Conservation (phyloP, 2,113 vertebrate species). For the Stigmatopora argus region DNA sequence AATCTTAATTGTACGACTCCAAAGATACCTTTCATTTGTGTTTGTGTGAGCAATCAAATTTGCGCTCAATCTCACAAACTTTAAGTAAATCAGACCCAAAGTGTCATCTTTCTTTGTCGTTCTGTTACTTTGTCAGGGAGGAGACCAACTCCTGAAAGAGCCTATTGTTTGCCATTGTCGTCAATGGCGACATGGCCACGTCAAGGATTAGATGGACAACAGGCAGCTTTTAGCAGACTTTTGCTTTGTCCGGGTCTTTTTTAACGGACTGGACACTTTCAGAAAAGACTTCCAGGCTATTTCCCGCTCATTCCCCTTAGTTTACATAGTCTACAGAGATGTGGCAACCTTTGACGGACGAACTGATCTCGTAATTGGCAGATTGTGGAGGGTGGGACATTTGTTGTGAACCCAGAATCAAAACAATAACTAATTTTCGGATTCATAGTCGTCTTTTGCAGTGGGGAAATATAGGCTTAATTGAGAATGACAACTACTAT, state of each 20-base stretch:
- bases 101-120: conserved; percentile 53
- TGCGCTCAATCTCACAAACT: neutral
- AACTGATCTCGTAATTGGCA: too few relatives aligned
- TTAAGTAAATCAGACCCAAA: conserved; percentile 15
- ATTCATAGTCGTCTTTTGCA: too few relatives aligned
- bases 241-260: conserved; percentile 63
- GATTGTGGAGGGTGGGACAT: too few relatives aligned
- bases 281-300: conserved; percentile 56
- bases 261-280: conserved; percentile 48
- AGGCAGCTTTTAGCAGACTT: conserved; percentile 59
- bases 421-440: too few relatives aligned
- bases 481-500: too few relatives aligned
- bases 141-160: conserved; percentile 61
- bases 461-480: too few relatives aligned
- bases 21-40: neutral
- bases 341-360: too few relatives aligned
- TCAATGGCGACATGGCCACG: conserved; percentile 58
- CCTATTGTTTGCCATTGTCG: conserved; percentile 57
- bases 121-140: conserved; percentile 53
- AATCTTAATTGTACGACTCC: too few relatives aligned
- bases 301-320: conserved; percentile 45
- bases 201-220: conserved; percentile 66
- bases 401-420: too few relatives aligned
- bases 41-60: neutral
- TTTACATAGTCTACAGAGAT: too few relatives aligned